A percentile compares a stretch with the other conserved stretches of the same genome.
Conservation (phyloP, 2,888 invertebrate species). For the Tolmerus cingulatus region DNA sequence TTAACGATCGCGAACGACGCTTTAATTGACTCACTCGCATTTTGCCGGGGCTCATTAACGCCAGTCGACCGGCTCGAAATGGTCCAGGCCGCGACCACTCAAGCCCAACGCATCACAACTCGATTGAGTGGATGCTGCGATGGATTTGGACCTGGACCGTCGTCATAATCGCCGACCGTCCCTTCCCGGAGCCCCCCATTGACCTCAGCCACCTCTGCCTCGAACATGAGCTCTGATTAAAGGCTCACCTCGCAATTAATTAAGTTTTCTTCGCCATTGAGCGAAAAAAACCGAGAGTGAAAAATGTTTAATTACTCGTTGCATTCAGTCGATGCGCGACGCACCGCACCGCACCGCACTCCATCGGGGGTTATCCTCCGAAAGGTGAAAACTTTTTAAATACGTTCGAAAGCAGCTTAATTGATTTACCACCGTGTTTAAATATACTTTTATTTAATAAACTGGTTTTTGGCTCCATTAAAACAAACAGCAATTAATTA, state of each 20-base stretch:
- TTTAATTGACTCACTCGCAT: slow-evolving; percentile 8
- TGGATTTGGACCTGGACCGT: not conserved
- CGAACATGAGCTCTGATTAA: not conserved
- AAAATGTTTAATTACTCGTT: slow-evolving; percentile 3
- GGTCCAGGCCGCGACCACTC: not conserved
- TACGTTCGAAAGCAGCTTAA: not conserved
- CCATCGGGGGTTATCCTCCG: not conserved
- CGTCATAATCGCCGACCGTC: not conserved
- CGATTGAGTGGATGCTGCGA: not conserved
- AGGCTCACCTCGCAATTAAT: slow-evolving; percentile 4
- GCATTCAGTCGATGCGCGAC: not conserved
- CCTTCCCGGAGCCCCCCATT: not conserved
- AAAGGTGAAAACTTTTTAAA: slow-evolving; percentile 4
- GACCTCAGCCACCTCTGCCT: not conserved
- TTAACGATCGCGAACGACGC: not conserved
- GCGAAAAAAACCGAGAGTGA: slow-evolving; percentile 7
- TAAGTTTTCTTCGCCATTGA: slow-evolving; percentile 6
- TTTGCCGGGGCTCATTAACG: slow-evolving; percentile 11
- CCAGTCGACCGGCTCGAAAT: not conserved
- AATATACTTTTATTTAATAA: not conserved
- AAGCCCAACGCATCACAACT: not conserved
- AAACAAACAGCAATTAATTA: slow-evolving; percentile 25
- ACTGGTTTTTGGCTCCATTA: not conserved
- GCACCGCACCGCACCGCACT: not conserved
- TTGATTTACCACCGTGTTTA: not conserved